Base-by-base conservation (phyloP, 2,888 invertebrate species). In the Phaedon cochleariae region DNA sequence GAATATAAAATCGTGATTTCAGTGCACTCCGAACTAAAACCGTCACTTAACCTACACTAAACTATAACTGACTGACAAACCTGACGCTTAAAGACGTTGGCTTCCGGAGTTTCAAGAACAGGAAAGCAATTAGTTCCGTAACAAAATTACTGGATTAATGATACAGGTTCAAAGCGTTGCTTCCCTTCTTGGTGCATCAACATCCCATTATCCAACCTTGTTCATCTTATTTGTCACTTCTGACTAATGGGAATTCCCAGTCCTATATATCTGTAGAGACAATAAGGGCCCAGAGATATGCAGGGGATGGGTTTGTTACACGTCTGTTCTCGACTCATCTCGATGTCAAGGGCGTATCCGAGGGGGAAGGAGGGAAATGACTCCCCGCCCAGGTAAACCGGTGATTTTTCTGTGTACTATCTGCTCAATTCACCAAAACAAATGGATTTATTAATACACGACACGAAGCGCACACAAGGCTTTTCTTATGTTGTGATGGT, bases 121-220 rank as follows among this genome's bases (percentile, higher is more conserved):
- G 45, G 41, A 57, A 41, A 45, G 45, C 57, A 57, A 57, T 57
- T 57, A 45, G 46, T 41, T 45, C 17, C 15, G 22, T 41, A 41
- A 45, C 45, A 21, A 57, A 57, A 57, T 57, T 57, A 45, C 57
- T 45, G 57, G 57, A 57, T 57, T 57, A 57, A 57, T 57, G 57
- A 57, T 57, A 41, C 41, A 41, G 57, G 45, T 45, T 57, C 15
- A 17, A 18, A 18, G 37, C 41, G 45, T 10, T 57, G 26, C 7
- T 7, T 41, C 22, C 45, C 45, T 45, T 45, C 57, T 9, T 22
- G 15, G 41, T 45, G 57, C 45, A 45, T 57, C 57, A 57, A 45
- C 26, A 54, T 45, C 37, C 45, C 45, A 45, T 45, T 57, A 45
- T 21, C 29, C 21, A 22, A 41, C 21, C 55, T 21, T 18, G 41